phyloP scores from a whole-genome alignment of 2,797 vertebrate species.

The Emys orbicularis region DNA sequence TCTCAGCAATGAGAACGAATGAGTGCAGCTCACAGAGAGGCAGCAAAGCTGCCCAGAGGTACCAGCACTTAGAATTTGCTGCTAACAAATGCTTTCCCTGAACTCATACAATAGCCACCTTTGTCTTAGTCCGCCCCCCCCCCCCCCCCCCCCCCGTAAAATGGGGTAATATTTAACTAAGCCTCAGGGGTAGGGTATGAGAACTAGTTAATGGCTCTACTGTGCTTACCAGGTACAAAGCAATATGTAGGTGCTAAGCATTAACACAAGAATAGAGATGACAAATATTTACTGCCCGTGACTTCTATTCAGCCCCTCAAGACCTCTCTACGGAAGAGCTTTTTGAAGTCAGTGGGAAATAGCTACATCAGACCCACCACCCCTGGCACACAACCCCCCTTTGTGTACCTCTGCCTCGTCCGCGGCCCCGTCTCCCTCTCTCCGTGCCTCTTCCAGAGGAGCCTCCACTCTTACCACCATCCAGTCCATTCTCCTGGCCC shows the following conservation, averaged over 20 bases:
- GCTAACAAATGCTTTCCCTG: background rate
- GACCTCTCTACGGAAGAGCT: background rate
- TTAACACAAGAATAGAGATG: background rate
- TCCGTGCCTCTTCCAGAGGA: slow-evolving; percentile 92
- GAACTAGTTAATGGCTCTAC: background rate
- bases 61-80: rapidly evolving
- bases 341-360: background rate
- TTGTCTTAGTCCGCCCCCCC: background rate
- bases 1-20: background rate
- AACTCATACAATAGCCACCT: background rate
- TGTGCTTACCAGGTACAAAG: rapidly evolving
- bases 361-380: rapidly evolving
- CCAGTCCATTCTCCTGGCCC: slow-evolving; percentile 97
- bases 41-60: background rate
- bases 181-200: rapidly evolving
- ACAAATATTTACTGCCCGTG: background rate
- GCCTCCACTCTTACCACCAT: slow-evolving; percentile 89
- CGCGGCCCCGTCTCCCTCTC: slow-evolving; percentile 93
- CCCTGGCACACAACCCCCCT: background rate
- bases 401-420: slow-evolving; percentile 93
- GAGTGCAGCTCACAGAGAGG: background rate
- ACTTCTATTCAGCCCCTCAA: background rate
- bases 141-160: background rate
- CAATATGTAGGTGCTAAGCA: rapidly evolving
- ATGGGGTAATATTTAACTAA: background rate